Base-by-base conservation (phyloP, 1,140 invertebrate species). In the Papilio aristodemus region DNA sequence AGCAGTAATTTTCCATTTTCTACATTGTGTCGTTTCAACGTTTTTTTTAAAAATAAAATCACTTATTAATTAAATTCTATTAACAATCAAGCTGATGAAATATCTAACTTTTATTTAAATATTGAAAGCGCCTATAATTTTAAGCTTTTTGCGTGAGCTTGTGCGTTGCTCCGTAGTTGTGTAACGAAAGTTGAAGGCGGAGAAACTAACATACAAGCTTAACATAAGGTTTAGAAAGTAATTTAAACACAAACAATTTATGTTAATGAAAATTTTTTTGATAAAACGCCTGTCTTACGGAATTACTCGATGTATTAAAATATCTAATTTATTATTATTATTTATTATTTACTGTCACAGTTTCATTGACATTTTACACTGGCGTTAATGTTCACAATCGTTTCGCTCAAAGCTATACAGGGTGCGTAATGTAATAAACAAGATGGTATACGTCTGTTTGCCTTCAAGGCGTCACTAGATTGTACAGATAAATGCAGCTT, bases 341-440 rank as follows among this genome's bases (percentile, higher is more conserved):
- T 22, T 17, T 50, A 10, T 3, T 0, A 22, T 50, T 25, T 22
- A 4, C 3, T 50, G 46, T 8, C 4, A 50, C 17, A 50, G 19
- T 27, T 50, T 66, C 39, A 50, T 66, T 32, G 63, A 32, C 22
- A 66, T 50, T 63, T 63, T 46, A 17, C 63, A 32, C 2, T 19
- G 63, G 63, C 22, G 63, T 66, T 66, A 50, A 66, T 66, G 63
- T 66, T 50, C 63, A 32, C 63, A 66, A 41, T 66, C 63, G 22
- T 50, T 66, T 66, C 27, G 63, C 63, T 66, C 9, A 6, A 43
- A 41, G 63, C 63, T 1, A 66, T 32, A 32, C 39, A 4, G 19
- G 39, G 41, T 43, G 13, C 27, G 41, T 41, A 41, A 66, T 17
- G 41, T 66, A 66, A 66, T 66, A 66, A 66, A 66, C 41, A 66